Percentiles rank a stretch among this genome's conserved stretches.
Conservation (phyloP, 2,113 vertebrate species). For the Gobiocypris rarus region DNA sequence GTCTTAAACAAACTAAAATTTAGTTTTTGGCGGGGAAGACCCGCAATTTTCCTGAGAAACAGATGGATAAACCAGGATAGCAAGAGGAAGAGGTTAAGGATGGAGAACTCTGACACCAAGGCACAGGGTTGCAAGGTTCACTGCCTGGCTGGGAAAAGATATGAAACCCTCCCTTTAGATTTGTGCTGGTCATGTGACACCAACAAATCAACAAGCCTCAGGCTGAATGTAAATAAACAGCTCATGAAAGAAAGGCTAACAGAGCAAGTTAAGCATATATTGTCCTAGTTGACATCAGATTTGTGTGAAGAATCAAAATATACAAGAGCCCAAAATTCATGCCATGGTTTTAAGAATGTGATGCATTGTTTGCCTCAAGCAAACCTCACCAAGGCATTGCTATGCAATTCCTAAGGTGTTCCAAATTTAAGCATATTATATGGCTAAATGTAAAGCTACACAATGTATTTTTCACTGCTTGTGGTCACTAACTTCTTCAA, state of each 20-base stretch:
- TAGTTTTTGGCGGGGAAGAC: too few relatives aligned
- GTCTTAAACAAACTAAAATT: neutral
- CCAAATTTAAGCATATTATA: too few relatives aligned
- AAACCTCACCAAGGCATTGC: too few relatives aligned
- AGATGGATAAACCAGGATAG: constrained; percentile 50
- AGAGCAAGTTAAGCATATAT: neutral
- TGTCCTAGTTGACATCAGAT: too few relatives aligned
- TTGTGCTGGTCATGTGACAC: constrained; percentile 38
- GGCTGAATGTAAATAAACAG: constrained; percentile 52
- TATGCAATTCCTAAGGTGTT: too few relatives aligned
- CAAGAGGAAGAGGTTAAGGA: constrained; percentile 64
- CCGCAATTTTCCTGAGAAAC: constrained; percentile 52
- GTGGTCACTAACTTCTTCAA: too few relatives aligned
- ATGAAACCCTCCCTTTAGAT: neutral
- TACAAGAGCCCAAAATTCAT: neutral
- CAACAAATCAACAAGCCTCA: constrained; percentile 8
- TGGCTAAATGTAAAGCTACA: too few relatives aligned
- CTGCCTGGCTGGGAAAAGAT: constrained; percentile 42
- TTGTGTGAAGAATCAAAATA: neutral
- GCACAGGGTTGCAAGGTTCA: constrained; percentile 54
- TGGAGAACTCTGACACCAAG: constrained; percentile 56
- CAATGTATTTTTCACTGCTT: too few relatives aligned
- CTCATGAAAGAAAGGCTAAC: neutral
- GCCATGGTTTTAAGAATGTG: too few relatives aligned
- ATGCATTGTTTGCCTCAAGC: too few relatives aligned